These are phyloP conservation scores for Drosophila tanythrix DNA, from an alignment of 2,888 invertebrate species.

Conservation along the genomic window DNA sequence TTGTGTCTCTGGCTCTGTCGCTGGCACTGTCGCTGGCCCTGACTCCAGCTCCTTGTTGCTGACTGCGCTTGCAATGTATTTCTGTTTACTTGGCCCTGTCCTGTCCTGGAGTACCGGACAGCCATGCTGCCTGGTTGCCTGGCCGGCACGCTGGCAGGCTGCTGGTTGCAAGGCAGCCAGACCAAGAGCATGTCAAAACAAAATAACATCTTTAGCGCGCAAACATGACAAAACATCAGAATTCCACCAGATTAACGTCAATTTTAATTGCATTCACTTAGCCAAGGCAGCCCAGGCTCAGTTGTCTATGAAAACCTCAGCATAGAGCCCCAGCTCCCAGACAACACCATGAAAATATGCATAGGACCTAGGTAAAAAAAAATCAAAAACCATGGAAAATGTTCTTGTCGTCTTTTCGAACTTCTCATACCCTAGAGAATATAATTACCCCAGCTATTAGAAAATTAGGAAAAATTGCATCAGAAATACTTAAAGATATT, in stretches of 20 bases:
- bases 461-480: not conserved
- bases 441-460: not conserved
- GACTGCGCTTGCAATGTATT: slow-evolving; percentile 26
- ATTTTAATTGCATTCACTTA: slow-evolving; percentile 81
- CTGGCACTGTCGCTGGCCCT: slow-evolving; percentile 1
- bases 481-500: not conserved
- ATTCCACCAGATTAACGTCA: slow-evolving; percentile 81
- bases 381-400: slow-evolving; percentile 2
- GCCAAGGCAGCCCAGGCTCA: slow-evolving; percentile 45
- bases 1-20: slow-evolving; percentile 6
- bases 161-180: slow-evolving; percentile 51
- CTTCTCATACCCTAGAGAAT: slow-evolving; percentile 17
- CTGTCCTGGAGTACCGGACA: slow-evolving; percentile 35
- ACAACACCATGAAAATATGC: slow-evolving; percentile 64
- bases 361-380: slow-evolving; percentile 39
- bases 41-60: slow-evolving; percentile 42
- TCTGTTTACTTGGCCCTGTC: slow-evolving; percentile 39
- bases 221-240: slow-evolving; percentile 81
- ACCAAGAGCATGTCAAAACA: slow-evolving; percentile 80
- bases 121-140: slow-evolving; percentile 24
- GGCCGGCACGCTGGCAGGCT: slow-evolving; percentile 19
- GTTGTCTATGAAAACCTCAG: slow-evolving; percentile 54
- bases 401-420: not conserved
- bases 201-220: slow-evolving; percentile 81
- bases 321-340: slow-evolving; percentile 55